Base-by-base conservation (phyloP, 2,113 vertebrate genomes). In the Microcebus lehilahytsara region DNA sequence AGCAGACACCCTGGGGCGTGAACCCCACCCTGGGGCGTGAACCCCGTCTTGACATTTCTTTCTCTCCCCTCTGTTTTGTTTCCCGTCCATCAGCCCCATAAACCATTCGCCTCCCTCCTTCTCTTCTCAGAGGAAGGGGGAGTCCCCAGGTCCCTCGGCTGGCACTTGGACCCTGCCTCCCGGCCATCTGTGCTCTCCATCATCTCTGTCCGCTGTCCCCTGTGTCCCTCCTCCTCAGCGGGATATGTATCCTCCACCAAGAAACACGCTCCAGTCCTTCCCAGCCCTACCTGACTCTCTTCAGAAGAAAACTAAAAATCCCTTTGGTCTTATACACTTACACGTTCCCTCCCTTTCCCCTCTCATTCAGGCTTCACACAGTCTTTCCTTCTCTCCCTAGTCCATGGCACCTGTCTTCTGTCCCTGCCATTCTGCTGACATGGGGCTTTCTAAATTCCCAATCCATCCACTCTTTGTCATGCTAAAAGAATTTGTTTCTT, bases 101-200 rank as follows among this genome's bases (percentile, higher is more conserved):
- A 87, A n/a, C 49, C 13, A 5, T 81, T 87, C 49, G 34, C 51
- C 19, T 60, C 32, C 72, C 78, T 83, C 34, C 72, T 46, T 85
- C 37, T n/a, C 72, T 46, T 85, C 37, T n/a, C 42, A 71, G 79
- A 74, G 34, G 40, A 51, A 37, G 30, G 30, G 6, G 30, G 13
- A 62, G 23, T 62, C 62, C n/a, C 34, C 20, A 19, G 14, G 32
- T 16, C 72, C 42, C 53, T 80, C 16, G 1, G 32, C 42, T n/a
- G 71, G 71, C 75, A n/a, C 66, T 67, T 79, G n/a, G 89, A 10
- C 62, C 10, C 69, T 5, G 19, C 67, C 19, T 40, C 74, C 56
- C 14, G 17, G 23, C 23, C 23, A 3, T 34, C 71, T 0, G 0
- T 34, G 91, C 30, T 64, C 34, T 16, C 34, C 32, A 6, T 66